These are phyloP conservation scores for Erebia ligea DNA, from an alignment of 2,888 invertebrate genomes.

Conservation along the genomic window DNA sequence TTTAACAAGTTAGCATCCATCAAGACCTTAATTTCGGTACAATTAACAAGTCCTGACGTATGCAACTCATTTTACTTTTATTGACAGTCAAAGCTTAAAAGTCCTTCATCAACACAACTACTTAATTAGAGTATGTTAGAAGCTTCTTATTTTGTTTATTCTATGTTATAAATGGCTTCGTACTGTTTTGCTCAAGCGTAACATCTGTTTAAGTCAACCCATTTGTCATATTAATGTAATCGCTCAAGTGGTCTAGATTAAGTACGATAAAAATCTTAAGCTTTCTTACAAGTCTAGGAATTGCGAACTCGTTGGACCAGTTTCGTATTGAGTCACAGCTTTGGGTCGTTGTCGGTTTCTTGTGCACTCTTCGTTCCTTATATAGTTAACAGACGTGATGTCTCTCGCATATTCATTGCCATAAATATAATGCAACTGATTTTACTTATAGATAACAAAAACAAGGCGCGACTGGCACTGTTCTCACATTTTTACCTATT, in stretches of 20 bases:
- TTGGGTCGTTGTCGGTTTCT: conserved; percentile 29
- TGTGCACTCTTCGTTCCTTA: conserved; percentile 25
- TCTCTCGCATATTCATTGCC: conserved; percentile 36
- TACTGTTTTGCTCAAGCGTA: background rate
- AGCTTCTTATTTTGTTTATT: background rate
- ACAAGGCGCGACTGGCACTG: background rate
- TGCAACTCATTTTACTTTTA: too few relatives aligned
- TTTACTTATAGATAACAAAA: conserved; percentile 2
- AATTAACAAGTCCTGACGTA: too few relatives aligned
- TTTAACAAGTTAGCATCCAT: too few relatives aligned
- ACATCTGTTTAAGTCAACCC: conserved; percentile 15
- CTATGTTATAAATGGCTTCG: background rate
- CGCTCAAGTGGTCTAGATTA: conserved; percentile 40
- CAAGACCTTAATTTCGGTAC: too few relatives aligned
- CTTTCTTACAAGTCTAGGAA: conserved; percentile 42
- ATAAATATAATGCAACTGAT: conserved; percentile 20
- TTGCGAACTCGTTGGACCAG: conserved; percentile 40
- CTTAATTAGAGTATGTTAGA: too few relatives aligned
- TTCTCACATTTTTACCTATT: conserved; percentile 22
- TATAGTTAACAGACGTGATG: conserved; percentile 27
- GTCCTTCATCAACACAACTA: too few relatives aligned
- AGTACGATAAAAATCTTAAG: conserved; percentile 30
- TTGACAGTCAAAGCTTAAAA: too few relatives aligned
- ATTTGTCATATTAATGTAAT: conserved; percentile 36
- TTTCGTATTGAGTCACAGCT: conserved; percentile 39